A percentile compares a stretch with the other conserved stretches of the same genome.
Evolutionary conservation across 2,888 invertebrate genomes (phyloP).

Genomic region (Morinoia aosen): DNA sequence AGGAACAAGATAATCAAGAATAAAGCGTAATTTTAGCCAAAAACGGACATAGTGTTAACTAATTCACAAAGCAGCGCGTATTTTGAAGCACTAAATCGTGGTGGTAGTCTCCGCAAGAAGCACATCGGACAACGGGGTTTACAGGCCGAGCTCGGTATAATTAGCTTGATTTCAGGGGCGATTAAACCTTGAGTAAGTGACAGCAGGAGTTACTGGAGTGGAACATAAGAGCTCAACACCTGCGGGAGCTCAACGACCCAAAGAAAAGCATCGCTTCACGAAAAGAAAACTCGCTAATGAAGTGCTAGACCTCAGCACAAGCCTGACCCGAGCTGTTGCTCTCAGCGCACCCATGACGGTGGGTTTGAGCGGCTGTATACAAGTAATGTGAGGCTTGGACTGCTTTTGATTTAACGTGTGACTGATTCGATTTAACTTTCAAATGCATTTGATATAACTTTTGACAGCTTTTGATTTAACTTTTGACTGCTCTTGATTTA

Average conservation of each 20-base stretch:
- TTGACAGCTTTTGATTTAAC: neutral
- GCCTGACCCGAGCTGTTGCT: neutral
- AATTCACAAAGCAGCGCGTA: neutral
- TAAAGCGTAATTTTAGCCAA: neutral
- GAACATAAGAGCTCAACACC: slow-evolving; percentile 41
- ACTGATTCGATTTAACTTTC: neutral
- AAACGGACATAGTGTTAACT: neutral
- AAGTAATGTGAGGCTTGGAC: neutral
- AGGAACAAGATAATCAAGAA: neutral
- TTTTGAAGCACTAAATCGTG: slow-evolving; percentile 15
- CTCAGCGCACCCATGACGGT: neutral
- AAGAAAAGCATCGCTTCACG: slow-evolving; percentile 5
- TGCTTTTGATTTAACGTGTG: neutral
- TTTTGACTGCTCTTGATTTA: too few species aligned
- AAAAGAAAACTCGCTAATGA: slow-evolving; percentile 44
- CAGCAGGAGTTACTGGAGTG: slow-evolving; percentile 49
- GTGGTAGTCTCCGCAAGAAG: neutral
- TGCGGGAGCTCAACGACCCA: slow-evolving; percentile 3
- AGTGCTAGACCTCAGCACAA: neutral
- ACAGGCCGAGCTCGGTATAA: neutral
- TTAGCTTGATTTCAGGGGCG: slow-evolving; percentile 52
- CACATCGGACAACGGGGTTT: neutral
- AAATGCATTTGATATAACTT: neutral
- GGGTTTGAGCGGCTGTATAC: neutral
- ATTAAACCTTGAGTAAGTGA: slow-evolving; percentile 42